Base-by-base conservation (phyloP, 1,140 invertebrate species). In the Trypoxylus dichotomus region DNA sequence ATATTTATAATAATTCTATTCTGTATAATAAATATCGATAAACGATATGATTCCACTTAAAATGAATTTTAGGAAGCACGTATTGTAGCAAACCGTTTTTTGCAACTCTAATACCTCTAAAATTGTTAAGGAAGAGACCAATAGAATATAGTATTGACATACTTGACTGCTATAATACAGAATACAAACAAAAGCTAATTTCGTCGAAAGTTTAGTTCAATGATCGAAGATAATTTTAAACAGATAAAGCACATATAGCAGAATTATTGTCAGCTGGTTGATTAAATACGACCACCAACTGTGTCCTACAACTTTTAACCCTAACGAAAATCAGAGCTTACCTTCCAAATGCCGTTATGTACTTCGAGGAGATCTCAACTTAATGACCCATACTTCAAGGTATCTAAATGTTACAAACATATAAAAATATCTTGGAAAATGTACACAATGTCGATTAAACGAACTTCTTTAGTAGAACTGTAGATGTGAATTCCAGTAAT, bases 171-270 rank as follows among this genome's bases (percentile, higher is more conserved):
- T 68, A 68, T 10, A 24, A 68, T 27, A 68, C 60, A 68, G 11
- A 24, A 68, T 68, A 68, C 60, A 68, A 68, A 68, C 60, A 68
- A 68, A 68, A 68, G 21, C 27, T 68, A 68, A 68, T 68, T 68
- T 29, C 60, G 6, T 27, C 60, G 13, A 68, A 68, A 68, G 47
- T 54, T 54, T 19, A 19, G 15, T 68, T 68, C 27, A 29, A 68
- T 68, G 21, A 68, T 27, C 27, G 8, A 68, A 25, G 60, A 29
- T 68, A 29, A 68, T 27, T 19, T 54, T n/a, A 54, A 19, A n/a
- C 7, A 19, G 47, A 68, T 29, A 68, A 68, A 25, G 60, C 8
- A 58, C 11, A 24, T 27, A 13, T 5, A 68, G 11, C 21, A 68
- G 60, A 68, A 68, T 27, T 68, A 11, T 11, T 68, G 27, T 68